A percentile compares a stretch with the other conserved stretches of the same genome.
Evolutionary conservation across 2,888 invertebrate genomes (phyloP).

Genomic region (Antitype chi): DNA sequence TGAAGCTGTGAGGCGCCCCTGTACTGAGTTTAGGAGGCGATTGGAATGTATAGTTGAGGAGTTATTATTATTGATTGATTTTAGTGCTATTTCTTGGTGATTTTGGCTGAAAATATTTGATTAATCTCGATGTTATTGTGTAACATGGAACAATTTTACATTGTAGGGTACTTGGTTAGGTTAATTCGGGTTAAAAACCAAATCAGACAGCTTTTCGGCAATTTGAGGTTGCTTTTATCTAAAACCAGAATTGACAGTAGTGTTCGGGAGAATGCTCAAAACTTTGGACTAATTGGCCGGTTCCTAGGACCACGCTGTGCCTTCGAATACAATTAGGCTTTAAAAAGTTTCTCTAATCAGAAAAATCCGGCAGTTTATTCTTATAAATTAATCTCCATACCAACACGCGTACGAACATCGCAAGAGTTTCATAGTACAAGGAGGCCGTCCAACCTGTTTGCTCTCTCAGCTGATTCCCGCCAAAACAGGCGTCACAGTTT

Average conservation of each 20-base stretch:
- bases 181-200: background rate
- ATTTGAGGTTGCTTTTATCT: conserved; percentile 11
- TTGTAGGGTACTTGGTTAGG: background rate
- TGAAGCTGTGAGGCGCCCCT: conserved; percentile 65
- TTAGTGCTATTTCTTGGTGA: background rate
- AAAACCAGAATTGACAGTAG: background rate
- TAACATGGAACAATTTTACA: background rate
- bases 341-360: background rate
- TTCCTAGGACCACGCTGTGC: fast-evolving
- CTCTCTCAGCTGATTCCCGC: conserved; percentile 69
- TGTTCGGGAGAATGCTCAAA: background rate
- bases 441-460: conserved; percentile 63
- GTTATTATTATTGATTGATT: conserved; percentile 52
- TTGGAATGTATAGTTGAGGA: conserved; percentile 48
- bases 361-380: background rate
- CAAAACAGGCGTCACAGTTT: conserved; percentile 64
- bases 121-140: background rate
- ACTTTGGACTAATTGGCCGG: background rate
- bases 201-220: background rate
- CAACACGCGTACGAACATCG: conserved; percentile 1
- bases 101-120: background rate
- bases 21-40: conserved; percentile 42
- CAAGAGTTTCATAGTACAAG: conserved; percentile 59
- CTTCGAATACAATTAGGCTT: background rate
- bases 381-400: background rate